Evolutionary conservation across 1,140 invertebrate genomes (phyloP), one percentile per base, ranked within the genome.

Genomic region (Cecropterus lyciades): DNA sequence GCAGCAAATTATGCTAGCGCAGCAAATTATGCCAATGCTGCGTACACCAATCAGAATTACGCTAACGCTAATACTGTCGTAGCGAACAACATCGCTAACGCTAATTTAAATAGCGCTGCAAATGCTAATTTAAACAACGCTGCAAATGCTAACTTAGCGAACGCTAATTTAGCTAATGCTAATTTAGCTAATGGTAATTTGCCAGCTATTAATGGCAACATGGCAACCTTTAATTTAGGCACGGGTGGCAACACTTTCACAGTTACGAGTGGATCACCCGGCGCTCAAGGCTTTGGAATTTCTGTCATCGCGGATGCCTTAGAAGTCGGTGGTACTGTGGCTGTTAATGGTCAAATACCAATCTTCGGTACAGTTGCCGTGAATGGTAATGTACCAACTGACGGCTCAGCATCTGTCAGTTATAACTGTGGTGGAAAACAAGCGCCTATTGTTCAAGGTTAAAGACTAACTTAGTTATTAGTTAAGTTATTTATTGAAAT

Each of bases 301-400:
- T 78, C 84, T 27, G 64, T 88, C 13, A 43, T 79, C 11, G 77
- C 82, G 3, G 84, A 86, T 60, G 81, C 75, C 37, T 73, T 88
- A n/a, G 73, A 88, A 76, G 77, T 88, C 3, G 80, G 74, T 24
- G 85, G 85, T 20, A 73, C 70, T 0, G 73, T 88, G 3, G 67
- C 70, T 4, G 82, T 87, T 0, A 75, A 74, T 65, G 86, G 86
- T 7, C 72, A 78, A 48, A 74, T 85, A 70, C 86, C 86, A 13
- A 79, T 89, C 13, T 81, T 72, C 65, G 79, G 83, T 7, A 73
- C 82, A 4, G 83, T 89, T 0, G 68, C 72, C 0, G 42, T 87
- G 0, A 87, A 82, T 49, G 84, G 84, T 3, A 72, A 85, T 49
- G 14, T 89, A 16, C 82, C 84, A 11, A 78, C 77, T 0, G 79